A percentile compares a stretch with the other conserved stretches of the same genome.
These are phyloP conservation scores for Gallirallus australis DNA, from an alignment of 2,797 vertebrate species.

Conservation along the genomic window DNA sequence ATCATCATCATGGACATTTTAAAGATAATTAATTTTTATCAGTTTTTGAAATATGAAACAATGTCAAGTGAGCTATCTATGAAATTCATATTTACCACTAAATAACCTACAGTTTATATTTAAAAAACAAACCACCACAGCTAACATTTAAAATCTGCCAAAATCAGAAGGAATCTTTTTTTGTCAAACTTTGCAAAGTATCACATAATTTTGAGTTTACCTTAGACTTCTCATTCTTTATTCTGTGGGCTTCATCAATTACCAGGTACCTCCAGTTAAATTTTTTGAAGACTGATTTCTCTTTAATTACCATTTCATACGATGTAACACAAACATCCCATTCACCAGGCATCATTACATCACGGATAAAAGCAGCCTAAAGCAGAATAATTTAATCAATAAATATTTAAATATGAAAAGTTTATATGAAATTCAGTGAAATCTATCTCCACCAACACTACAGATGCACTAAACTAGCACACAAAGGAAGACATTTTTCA, in stretches of 20 bases:
- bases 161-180: neutral
- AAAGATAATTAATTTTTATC: neutral
- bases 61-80: neutral
- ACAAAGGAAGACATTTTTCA: neutral
- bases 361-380: constrained; percentile 85
- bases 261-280: constrained; percentile 87
- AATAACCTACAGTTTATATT: neutral
- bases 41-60: neutral
- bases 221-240: constrained; percentile 88
- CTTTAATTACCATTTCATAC: constrained; percentile 87
- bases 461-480: neutral
- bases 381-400: constrained; percentile 46
- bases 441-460: neutral
- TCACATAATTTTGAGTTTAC: constrained; percentile 61
- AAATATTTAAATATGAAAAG: neutral
- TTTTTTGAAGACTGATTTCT: constrained; percentile 87
- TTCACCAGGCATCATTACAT: constrained; percentile 87
- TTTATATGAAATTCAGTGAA: neutral
- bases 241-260: constrained; percentile 87
- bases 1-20: neutral
- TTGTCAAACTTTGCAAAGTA: neutral
- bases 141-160: neutral
- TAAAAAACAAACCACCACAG: neutral
- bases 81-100: neutral
- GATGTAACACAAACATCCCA: constrained; percentile 88